Evolutionary conservation across 2,113 vertebrate species (phyloP).

Genomic region (Menura novaehollandiae): DNA sequence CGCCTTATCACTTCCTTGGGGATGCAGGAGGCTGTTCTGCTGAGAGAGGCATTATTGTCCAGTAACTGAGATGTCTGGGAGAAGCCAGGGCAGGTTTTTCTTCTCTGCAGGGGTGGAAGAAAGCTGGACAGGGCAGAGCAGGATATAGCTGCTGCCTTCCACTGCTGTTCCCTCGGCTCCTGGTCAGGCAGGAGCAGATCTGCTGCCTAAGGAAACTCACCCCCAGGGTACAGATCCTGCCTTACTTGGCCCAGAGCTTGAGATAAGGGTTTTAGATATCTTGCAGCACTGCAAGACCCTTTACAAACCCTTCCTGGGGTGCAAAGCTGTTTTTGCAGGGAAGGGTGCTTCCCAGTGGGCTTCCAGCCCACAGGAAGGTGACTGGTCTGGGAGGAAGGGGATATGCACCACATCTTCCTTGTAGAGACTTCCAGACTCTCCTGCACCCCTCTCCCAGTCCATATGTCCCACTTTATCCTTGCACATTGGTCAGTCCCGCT

Average conservation of each 20-base stretch:
- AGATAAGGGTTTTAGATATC: neutral
- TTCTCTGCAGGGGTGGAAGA: neutral
- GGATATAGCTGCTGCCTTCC: neutral
- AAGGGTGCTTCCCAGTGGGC: neutral
- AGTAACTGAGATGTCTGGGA: neutral
- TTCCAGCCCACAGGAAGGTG: neutral
- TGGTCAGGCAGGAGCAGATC: neutral
- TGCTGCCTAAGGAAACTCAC: neutral
- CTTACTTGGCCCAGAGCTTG: neutral
- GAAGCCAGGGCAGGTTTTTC: neutral
- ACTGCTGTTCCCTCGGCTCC: neutral
- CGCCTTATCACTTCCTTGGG: neutral
- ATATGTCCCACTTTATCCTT: neutral
- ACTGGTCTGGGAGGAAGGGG: neutral
- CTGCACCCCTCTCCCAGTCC: neutral
- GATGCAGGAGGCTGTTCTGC: neutral
- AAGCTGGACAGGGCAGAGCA: neutral
- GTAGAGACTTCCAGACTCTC: neutral
- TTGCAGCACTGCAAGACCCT: neutral
- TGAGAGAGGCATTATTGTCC: neutral
- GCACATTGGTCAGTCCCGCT: fast-evolving
- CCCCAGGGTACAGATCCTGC: neutral
- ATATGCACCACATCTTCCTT: neutral
- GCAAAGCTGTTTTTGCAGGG: neutral
- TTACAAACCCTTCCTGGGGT: neutral